phyloP scores from a whole-genome alignment of 1,140 invertebrate genomes.

The Nebria ingens region DNA sequence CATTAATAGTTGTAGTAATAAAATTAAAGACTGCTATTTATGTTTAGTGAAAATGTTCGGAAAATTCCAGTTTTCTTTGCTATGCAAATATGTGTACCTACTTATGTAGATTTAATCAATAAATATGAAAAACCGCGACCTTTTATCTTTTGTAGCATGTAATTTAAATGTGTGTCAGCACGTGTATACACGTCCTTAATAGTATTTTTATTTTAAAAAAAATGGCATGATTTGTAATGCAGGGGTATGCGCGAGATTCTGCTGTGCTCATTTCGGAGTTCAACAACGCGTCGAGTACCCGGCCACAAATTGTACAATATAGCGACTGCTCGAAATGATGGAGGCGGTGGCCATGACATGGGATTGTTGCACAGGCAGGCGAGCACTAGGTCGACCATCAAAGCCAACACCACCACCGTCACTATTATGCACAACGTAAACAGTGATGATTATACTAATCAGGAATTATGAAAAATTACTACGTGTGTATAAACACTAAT shows the following conservation, averaged over 20 bases:
- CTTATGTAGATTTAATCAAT: no score
- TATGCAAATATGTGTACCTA: no score
- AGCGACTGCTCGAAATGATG: constrained; percentile 19
- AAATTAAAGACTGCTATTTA: no score
- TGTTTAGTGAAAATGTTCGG: no score
- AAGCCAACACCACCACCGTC: constrained; percentile 27
- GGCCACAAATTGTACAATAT: neutral
- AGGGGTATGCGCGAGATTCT: constrained; percentile 58
- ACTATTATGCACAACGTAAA: constrained; percentile 29
- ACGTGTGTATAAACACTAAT: constrained; percentile 19
- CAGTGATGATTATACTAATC: constrained; percentile 27
- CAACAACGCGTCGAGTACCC: neutral
- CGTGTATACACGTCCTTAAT: no score
- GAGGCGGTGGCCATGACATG: constrained; percentile 18
- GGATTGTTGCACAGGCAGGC: constrained; percentile 25
- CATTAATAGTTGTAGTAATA: no score
- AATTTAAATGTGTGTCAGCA: no score
- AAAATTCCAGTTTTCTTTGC: no score
- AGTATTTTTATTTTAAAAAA: no score
- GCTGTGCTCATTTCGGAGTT: constrained; percentile 38
- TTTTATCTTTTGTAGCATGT: no score
- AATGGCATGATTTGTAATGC: no score
- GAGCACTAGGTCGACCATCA: constrained; percentile 28
- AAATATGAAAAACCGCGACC: no score
- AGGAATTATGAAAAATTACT: constrained; percentile 29